phyloP scores from a whole-genome alignment of 30 jellyfish, hydroid and myxozoan genomes.

The Pelagia noctiluca region DNA sequence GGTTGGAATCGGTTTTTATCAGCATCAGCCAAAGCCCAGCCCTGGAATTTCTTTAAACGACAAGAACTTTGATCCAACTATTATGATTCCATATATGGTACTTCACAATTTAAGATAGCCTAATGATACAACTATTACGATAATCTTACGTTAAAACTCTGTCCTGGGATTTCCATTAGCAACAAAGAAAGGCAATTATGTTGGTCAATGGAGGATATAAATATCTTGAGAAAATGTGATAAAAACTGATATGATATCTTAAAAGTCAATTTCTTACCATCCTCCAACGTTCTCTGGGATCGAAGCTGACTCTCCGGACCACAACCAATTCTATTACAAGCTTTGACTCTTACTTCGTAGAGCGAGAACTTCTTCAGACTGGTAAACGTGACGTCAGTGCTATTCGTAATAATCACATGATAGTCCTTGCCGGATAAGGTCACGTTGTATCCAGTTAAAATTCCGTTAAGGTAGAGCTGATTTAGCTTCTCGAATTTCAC shows the following conservation, averaged over 20 bases:
- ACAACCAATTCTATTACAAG: slow-evolving; percentile 63
- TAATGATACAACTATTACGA: background rate
- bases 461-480: slow-evolving; percentile 10
- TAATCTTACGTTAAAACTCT: background rate
- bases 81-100: background rate
- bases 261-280: slow-evolving; percentile 25
- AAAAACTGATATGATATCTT: background rate
- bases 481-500: slow-evolving; percentile 7
- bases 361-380: slow-evolving; percentile 28
- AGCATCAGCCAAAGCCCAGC: too few species aligned
- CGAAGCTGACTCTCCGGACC: slow-evolving; percentile 42
- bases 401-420: slow-evolving; percentile 7
- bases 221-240: too few species aligned
- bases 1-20: too few species aligned
- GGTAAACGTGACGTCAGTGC: slow-evolving; percentile 12
- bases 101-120: background rate
- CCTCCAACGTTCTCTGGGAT: slow-evolving; percentile 33
- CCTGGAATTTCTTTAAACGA: too few species aligned
- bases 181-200: too few species aligned
- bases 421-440: background rate
- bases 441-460: slow-evolving; percentile 22
- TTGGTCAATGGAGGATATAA: too few species aligned
- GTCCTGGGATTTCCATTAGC: too few species aligned
- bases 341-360: slow-evolving; percentile 17
- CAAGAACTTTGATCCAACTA: too few species aligned